Conservation (phyloP, 2,113 vertebrate genomes). For the Diphyllodes magnificus region DNA sequence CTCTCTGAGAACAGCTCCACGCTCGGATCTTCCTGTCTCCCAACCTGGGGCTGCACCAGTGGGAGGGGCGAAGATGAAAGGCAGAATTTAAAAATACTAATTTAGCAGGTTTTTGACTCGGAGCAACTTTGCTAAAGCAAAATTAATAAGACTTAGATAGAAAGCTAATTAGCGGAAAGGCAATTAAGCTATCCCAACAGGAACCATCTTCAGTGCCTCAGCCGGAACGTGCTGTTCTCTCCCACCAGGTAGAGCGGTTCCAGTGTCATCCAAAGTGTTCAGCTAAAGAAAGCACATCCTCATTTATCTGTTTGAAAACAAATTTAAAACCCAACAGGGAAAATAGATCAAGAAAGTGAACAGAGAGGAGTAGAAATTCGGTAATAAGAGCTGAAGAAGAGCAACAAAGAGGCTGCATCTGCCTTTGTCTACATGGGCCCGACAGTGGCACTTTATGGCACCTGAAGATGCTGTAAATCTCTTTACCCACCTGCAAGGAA, state of each 20-base stretch:
- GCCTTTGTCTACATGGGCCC: background rate
- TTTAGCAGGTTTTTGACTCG: conserved; percentile 34
- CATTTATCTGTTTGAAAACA: conserved; percentile 50
- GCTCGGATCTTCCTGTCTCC: background rate
- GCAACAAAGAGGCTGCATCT: background rate
- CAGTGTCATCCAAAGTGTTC: conserved; percentile 12
- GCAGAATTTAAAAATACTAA: conserved; percentile 13
- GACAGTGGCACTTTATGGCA: background rate
- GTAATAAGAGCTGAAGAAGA: background rate
- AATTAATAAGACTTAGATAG: conserved; percentile 31
- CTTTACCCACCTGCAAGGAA: background rate
- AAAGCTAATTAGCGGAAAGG: conserved; percentile 47
- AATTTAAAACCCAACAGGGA: conserved; percentile 8
- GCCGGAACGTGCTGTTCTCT: background rate
- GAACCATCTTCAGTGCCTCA: background rate
- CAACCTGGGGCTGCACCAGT: background rate
- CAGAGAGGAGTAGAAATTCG: background rate
- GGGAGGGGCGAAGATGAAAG: background rate
- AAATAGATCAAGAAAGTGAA: background rate
- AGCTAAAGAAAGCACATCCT: conserved; percentile 9
- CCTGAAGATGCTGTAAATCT: background rate
- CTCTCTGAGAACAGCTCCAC: background rate
- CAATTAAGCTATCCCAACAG: conserved; percentile 61
- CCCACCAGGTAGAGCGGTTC: conserved; percentile 11
- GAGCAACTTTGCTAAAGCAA: conserved; percentile 14